Evolutionary conservation across 2,888 invertebrate species (phyloP), one percentile per base, ranked within the genome.

Genomic region (Pachydiplax longipennis): DNA sequence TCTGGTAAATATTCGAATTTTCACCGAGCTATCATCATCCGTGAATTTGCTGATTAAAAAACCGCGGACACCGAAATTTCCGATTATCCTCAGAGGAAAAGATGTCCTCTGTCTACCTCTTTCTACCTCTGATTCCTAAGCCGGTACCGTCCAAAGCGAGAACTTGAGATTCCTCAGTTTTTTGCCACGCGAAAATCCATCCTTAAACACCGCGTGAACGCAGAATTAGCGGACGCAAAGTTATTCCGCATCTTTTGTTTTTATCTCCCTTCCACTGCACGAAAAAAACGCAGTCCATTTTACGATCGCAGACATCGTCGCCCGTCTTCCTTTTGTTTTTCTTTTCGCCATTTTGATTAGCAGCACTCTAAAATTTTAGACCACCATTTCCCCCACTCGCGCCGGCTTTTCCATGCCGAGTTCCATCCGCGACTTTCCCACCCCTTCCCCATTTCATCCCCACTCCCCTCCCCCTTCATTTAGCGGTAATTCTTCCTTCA

Each of bases 391-490:
- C 61, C n/a, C 87, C 35, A 40, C 87, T 83, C 83, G 31, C 53
- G 58, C 83, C 35, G 87, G 61, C 61, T 61, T 87, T 87, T 87
- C 87, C 87, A 87, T 87, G 87, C 65, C 65, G 61, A 83, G 83
- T 65, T 65, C 87, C 87, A 40, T 87, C 40, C 61, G 87, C 87
- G 87, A 87, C 37, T 18, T n/a, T 87, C 35, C 40, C 61, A 15
- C 35, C 31, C 31, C 83, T 8, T 13, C 83, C 22, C 15, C 18
- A 31, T 10, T 5, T 58, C n/a, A 22, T 0, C 25, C 13, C 13
- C 48, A 44, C 25, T 12, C 82, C 40, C 40, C 92, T 92, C 93
- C 93, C 93, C 93, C 93, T 93, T 93, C 93, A 93, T 93, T 93
- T 93, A 94, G 93, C 93, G 93, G 93, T 93, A 93, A 92, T 92